Evolutionary conservation across 2,888 invertebrate genomes (phyloP).

Genomic region (Hyposoter dolosus): DNA sequence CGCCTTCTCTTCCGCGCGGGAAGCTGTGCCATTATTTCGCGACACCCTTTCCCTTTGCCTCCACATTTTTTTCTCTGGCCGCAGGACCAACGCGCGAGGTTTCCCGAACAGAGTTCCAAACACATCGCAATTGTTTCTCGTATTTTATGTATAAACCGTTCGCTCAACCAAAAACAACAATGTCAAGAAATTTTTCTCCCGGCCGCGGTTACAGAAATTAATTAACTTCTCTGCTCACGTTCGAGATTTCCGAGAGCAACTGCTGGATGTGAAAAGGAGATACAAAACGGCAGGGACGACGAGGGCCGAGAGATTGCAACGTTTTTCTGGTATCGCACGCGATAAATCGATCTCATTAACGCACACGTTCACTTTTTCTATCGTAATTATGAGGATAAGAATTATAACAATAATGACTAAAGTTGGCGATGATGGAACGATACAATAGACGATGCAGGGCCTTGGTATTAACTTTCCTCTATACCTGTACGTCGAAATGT

Average conservation of each 20-base stretch:
- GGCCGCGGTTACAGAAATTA: not conserved
- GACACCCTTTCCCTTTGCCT: conserved; percentile 11
- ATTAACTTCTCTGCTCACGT: not conserved
- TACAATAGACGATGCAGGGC: conserved; percentile 64
- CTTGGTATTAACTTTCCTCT: conserved; percentile 45
- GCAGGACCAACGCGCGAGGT: conserved; percentile 15
- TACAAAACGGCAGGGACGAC: conserved; percentile 69
- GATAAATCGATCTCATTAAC: conserved; percentile 79
- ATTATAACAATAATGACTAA: conserved; percentile 53
- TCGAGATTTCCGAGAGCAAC: not conserved
- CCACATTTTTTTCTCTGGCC: conserved; percentile 5
- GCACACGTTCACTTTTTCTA: conserved; percentile 20
- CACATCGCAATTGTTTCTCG: not conserved
- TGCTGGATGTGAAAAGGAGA: conserved; percentile 6
- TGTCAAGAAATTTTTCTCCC: not conserved
- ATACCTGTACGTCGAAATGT: conserved; percentile 35
- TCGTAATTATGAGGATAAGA: conserved; percentile 3
- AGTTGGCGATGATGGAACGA: conserved; percentile 76
- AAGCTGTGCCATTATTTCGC: conserved; percentile 36
- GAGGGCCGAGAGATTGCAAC: not conserved
- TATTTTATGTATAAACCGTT: not conserved
- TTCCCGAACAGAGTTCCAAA: not conserved
- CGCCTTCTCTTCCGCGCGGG: conserved; percentile 11
- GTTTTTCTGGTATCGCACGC: conserved; percentile 66
- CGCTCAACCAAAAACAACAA: not conserved